A percentile compares a stretch with the other conserved stretches of the same genome.
Evolutionary conservation across 2,113 vertebrate genomes (phyloP).

Genomic region (Crotalus horridus): DNA sequence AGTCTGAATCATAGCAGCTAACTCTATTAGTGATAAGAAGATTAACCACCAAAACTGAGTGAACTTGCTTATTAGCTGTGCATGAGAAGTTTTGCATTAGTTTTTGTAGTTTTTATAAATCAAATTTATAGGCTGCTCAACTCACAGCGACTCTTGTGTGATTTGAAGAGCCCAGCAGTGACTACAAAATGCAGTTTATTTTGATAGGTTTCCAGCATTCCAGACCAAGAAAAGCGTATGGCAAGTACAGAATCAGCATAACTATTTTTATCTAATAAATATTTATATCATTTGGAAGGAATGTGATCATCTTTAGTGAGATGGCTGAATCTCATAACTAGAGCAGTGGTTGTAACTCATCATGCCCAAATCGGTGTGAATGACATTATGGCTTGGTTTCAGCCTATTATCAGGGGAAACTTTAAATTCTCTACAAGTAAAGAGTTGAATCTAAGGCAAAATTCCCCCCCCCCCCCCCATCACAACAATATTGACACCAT

Average conservation of each 20-base stretch:
- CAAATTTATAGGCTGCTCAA: not conserved
- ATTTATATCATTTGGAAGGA: not conserved
- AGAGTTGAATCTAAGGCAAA: slow-evolving; percentile 25
- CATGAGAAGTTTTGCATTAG: not conserved
- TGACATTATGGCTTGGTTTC: not conserved
- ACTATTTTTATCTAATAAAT: slow-evolving; percentile 1
- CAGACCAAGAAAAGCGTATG: not conserved
- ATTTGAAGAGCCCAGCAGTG: not conserved
- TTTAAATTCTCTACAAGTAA: slow-evolving; percentile 2
- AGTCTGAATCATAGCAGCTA: not conserved
- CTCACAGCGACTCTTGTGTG: not conserved
- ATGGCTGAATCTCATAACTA: not conserved
- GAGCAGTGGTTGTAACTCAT: not conserved
- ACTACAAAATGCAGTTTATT: not conserved
- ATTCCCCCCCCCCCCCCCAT: not conserved
- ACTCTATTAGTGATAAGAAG: not conserved
- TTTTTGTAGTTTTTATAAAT: not conserved
- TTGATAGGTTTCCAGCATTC: not conserved
- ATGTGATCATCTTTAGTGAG: not conserved
- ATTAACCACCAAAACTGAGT: not conserved
- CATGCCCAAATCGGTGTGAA: not conserved
- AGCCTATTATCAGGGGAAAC: too few relatives aligned
- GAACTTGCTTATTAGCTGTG: not conserved
- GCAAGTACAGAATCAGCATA: not conserved
- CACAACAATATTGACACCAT: not conserved